Evolutionary conservation across 2,113 vertebrate species (phyloP).

Genomic region (Orthonyx spaldingii): DNA sequence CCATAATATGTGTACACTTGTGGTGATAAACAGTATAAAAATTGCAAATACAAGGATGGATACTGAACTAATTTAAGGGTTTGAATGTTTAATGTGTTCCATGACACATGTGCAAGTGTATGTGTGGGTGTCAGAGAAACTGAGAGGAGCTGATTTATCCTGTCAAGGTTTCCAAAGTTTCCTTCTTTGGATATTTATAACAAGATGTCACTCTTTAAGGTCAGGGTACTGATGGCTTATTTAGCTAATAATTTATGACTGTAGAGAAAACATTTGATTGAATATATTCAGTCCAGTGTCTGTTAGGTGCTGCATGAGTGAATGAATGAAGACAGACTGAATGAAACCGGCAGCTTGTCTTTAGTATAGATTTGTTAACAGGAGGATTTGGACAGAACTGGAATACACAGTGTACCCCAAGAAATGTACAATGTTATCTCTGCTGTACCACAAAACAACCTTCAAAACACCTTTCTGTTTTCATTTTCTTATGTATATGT

Average conservation of each 20-base stretch:
- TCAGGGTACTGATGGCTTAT: background rate
- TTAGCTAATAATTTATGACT: constrained; percentile 11
- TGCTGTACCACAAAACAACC: background rate
- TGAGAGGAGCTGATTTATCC: background rate
- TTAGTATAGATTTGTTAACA: background rate
- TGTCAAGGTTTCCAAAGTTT: background rate
- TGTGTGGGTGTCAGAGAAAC: background rate
- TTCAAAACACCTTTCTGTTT: background rate
- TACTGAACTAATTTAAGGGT: background rate
- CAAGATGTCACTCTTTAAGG: background rate
- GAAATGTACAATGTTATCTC: background rate
- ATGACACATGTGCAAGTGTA: background rate
- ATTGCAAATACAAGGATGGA: background rate
- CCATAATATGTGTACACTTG: background rate
- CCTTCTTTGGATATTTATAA: constrained; percentile 4
- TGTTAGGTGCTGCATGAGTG: background rate
- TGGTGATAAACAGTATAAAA: background rate
- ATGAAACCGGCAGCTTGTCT: background rate
- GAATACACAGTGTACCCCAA: background rate
- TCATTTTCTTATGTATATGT: background rate
- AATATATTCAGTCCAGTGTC: background rate
- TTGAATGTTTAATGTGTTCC: constrained; percentile 4
- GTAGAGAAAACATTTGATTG: background rate
- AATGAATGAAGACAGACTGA: background rate
- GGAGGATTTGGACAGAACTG: background rate